Base-by-base conservation (phyloP, 2,888 invertebrate species). In the Epiblema foenella region DNA sequence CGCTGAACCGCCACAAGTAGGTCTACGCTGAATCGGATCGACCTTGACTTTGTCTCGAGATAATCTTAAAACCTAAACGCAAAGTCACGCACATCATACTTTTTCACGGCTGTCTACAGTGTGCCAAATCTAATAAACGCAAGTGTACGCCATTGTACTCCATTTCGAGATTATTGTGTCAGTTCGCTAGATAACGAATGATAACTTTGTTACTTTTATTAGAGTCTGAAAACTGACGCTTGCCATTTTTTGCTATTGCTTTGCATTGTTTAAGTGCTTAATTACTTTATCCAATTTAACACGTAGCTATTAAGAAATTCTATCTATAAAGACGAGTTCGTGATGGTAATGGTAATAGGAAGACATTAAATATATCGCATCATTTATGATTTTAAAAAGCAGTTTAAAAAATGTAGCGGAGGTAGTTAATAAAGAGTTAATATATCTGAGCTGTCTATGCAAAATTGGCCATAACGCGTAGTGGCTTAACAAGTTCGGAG, bases 121-220 rank as follows among this genome's bases (percentile, higher is more conserved):
- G 84, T 84, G 81, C 81, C 81, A 79, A 85, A 89, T 87, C 79
- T 80, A 83, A 88, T 88, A 86, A 89, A 85, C 79, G 82, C 81
- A 79, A 84, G 81, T 82, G 78, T 76, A 72, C 76, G 75, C 74
- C 80, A 81, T 78, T 80, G 78, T 80, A 78, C 75, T 72, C 75
- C 82, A 80, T 85, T 85, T 85, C 82, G 80, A 85, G 87, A 87
- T 86, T 82, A 85, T 83, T 85, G 83, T 87, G 86, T 84, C 75
- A 72, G 71, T 54, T 67, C 51, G 20, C 39, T 65, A 64, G 69
- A 74, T 75, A 62, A 65, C 33, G 46, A 69, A 58, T 63, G 69
- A 70, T 63, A 67, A 68, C 54, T 68, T 68, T 68, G 70, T 72
- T 24, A n/a, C n/a, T n/a, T n/a, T n/a, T n/a, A n/a, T n/a, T 68